phyloP scores from a whole-genome alignment of 2,113 vertebrate genomes.

The Atrichornis clamosus region DNA sequence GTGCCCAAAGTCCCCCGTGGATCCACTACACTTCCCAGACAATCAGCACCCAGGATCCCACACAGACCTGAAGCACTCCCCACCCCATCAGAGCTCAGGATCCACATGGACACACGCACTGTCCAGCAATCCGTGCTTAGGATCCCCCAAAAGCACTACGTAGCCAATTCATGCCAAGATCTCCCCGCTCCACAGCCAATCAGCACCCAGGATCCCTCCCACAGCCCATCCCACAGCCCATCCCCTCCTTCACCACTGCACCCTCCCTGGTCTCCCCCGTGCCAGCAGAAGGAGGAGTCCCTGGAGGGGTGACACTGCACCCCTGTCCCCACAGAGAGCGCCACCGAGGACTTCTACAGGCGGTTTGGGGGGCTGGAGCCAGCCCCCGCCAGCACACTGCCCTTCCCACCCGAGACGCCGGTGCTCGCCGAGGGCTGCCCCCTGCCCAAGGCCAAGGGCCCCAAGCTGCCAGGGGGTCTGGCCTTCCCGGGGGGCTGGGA shows the following conservation, averaged over 20 bases:
- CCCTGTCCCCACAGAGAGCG: slow-evolving; percentile 70
- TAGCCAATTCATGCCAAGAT: background rate
- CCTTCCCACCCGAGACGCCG: slow-evolving; percentile 80
- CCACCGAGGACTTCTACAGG: slow-evolving; percentile 83
- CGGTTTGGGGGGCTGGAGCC: slow-evolving; percentile 79
- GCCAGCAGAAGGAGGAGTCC: background rate
- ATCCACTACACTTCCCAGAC: background rate
- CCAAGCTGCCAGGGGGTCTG: slow-evolving; percentile 71
- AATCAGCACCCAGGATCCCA: background rate
- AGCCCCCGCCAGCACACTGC: slow-evolving; percentile 46
- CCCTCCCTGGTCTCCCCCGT: too few species aligned
- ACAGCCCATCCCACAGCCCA: background rate
- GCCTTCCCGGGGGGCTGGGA: slow-evolving; percentile 82
- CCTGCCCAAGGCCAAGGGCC: slow-evolving; percentile 79
- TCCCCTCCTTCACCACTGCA: background rate
- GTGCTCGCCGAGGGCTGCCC: slow-evolving; percentile 76
- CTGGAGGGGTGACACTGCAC: background rate
- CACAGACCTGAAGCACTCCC: background rate
- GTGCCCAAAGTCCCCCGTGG: accelerated
- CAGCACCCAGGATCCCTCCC: background rate
- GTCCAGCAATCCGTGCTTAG: accelerated
- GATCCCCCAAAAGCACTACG: background rate
- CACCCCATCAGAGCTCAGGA: background rate
- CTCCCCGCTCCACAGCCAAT: background rate
- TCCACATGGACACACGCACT: background rate